Percentiles rank a stretch among this genome's conserved stretches.
These are phyloP conservation scores for Alviniconcha strummeri DNA, from an alignment of 2,888 invertebrate genomes.

Conservation along the genomic window DNA sequence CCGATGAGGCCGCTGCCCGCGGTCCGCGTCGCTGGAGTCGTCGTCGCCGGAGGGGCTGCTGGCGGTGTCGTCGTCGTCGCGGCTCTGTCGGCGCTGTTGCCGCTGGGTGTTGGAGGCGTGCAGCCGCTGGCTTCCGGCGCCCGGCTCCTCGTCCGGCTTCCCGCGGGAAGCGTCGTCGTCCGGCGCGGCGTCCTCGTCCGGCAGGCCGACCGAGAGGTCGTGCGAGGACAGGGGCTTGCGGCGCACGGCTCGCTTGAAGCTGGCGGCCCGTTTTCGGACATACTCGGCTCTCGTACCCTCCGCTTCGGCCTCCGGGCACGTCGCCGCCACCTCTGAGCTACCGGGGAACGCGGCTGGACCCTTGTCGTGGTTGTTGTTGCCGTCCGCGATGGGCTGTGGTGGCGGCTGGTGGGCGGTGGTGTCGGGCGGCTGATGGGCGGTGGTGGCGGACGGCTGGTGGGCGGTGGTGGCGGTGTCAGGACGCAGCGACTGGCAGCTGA, in stretches of 20 bases:
- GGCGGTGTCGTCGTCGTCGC: not conserved
- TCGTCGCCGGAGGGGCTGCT: slow-evolving; percentile 34
- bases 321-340: not conserved
- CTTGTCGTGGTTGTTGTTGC: slow-evolving; percentile 26
- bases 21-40: slow-evolving; percentile 29
- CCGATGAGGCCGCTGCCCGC: slow-evolving; percentile 32
- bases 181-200: not conserved
- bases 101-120: slow-evolving; percentile 6
- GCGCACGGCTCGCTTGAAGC: slow-evolving; percentile 61
- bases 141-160: not conserved
- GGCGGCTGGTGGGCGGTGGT: not conserved
- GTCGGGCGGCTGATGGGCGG: not conserved
- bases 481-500: not conserved
- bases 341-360: not conserved
- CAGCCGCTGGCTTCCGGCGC: not conserved
- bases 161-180: not conserved
- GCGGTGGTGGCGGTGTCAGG: not conserved
- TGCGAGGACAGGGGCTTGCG: slow-evolving; percentile 56
- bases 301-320: too few relatives aligned
- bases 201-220: slow-evolving; percentile 37
- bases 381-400: not conserved
- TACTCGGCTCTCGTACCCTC: slow-evolving; percentile 11
- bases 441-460: not conserved
- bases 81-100: slow-evolving; percentile 4
- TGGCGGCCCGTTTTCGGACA: slow-evolving; percentile 49